Evolutionary conservation across 2,113 vertebrate species (phyloP).

Genomic region (Spizaetus ornatus): DNA sequence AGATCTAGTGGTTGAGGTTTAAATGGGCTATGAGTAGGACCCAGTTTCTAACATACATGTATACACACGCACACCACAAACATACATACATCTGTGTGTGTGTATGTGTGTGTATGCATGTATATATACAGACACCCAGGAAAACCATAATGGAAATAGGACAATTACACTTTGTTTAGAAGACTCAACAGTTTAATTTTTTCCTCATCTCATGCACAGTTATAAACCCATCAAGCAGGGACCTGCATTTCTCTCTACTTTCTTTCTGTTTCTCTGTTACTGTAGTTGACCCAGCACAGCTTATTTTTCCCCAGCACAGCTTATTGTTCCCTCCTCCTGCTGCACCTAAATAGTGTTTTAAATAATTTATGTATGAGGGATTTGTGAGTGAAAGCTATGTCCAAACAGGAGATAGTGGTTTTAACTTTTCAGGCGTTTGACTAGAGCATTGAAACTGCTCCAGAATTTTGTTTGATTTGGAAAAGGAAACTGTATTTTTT

Average conservation of each 20-base stretch:
- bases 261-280: accelerated
- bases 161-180: neutral
- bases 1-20: neutral
- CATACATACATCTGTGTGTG: too few relatives aligned
- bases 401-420: neutral
- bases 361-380: neutral
- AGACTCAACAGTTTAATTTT: neutral
- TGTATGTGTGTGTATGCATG: too few relatives aligned
- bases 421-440: conserved; percentile 3
- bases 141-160: neutral
- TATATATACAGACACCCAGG: neutral
- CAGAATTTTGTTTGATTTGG: conserved; percentile 30
- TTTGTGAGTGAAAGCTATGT: neutral
- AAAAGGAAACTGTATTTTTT: neutral
- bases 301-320: neutral
- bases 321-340: neutral
- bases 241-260: neutral
- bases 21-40: neutral
- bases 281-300: neutral
- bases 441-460: neutral
- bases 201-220: neutral
- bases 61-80: neutral
- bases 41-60: neutral
- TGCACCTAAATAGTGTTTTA: neutral
- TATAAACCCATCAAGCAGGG: neutral